Percentiles rank a stretch among this genome's conserved stretches.
These are phyloP conservation scores for Thripadectes ignobilis DNA, from an alignment of 2,797 vertebrate species.

Conservation along the genomic window DNA sequence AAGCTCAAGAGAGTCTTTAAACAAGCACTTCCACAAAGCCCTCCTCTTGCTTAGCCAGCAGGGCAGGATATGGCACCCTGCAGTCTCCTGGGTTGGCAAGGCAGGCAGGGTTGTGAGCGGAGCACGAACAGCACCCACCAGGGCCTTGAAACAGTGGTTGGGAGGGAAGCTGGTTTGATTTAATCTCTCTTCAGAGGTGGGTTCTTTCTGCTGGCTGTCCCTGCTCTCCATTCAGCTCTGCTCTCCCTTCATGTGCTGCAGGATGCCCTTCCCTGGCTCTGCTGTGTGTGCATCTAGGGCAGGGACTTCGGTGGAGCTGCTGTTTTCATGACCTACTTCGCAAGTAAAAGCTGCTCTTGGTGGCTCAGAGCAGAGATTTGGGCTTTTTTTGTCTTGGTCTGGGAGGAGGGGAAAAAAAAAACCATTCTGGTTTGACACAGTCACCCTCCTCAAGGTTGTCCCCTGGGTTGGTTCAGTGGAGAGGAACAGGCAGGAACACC, in stretches of 20 bases:
- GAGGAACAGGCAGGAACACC: background rate
- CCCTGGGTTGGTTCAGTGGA: background rate
- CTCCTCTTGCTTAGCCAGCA: background rate
- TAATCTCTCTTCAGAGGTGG: background rate
- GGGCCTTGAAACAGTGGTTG: background rate
- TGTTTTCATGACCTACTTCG: constrained; percentile 1
- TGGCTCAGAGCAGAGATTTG: background rate
- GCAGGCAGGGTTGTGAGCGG: background rate
- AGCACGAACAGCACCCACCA: background rate
- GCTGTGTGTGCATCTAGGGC: background rate
- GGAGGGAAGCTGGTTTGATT: background rate
- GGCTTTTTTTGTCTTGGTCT: background rate
- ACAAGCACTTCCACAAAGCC: background rate
- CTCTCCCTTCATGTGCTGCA: background rate
- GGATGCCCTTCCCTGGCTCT: background rate
- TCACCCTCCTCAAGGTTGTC: background rate
- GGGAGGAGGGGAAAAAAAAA: too few relatives aligned
- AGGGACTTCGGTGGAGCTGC: background rate
- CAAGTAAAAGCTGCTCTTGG: background rate
- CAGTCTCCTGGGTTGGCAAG: background rate
- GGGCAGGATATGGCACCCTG: background rate
- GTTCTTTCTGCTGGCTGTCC: background rate
- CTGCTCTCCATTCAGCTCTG: background rate
- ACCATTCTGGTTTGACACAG: background rate
- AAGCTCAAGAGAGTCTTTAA: background rate